These are phyloP conservation scores for Sterna hirundo DNA, from an alignment of 2,113 vertebrate species.

Conservation along the genomic window DNA sequence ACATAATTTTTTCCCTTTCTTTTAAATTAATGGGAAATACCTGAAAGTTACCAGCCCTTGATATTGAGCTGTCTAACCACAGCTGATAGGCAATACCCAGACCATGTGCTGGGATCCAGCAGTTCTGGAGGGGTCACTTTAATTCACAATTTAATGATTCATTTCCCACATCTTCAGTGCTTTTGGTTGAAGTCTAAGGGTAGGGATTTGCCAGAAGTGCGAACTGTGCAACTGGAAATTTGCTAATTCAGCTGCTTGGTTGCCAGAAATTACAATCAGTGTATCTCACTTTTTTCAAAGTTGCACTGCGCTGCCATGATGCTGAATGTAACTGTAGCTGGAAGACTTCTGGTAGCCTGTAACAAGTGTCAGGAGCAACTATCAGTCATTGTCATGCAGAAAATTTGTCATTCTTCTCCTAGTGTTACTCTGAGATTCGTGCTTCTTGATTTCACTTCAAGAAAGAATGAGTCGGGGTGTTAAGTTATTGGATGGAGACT, in stretches of 20 bases:
- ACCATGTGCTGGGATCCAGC: not conserved
- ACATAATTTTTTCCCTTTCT: not conserved
- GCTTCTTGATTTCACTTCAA: not conserved
- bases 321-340: not conserved
- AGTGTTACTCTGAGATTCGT: not conserved
- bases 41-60: not conserved
- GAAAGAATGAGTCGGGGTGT: not conserved
- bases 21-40: not conserved
- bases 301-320: not conserved
- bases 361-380: not conserved
- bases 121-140: not conserved
- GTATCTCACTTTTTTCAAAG: not conserved
- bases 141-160: not conserved
- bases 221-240: not conserved
- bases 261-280: not conserved
- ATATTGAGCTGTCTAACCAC: not conserved
- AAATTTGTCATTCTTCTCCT: constrained; percentile 1
- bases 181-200: not conserved
- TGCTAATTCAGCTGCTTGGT: not conserved
- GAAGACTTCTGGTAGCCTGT: not conserved
- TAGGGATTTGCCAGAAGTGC: not conserved
- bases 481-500: not conserved
- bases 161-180: not conserved
- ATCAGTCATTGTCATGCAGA: not conserved
- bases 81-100: not conserved